Base-by-base conservation (phyloP, 2,888 invertebrate genomes). In the Aelia acuminata region DNA sequence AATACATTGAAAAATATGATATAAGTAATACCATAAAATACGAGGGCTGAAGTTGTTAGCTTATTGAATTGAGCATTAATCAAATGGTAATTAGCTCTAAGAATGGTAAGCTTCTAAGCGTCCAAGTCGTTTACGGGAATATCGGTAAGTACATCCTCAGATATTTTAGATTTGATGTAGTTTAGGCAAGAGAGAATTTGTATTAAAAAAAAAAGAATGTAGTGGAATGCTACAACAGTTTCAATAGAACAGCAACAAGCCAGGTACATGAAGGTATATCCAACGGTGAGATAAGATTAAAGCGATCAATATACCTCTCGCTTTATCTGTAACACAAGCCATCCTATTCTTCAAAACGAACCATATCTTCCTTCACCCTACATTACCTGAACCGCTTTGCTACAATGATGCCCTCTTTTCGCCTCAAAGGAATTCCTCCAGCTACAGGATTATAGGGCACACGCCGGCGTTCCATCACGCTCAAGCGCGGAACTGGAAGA, bases 401-500 rank as follows among this genome's bases (percentile, higher is more conserved):
- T 18, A 31, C 18, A 18, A 5, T 7, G 18, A 18, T 35, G 63
- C 31, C 63, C 31, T 31, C 31, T 70, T 35, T 70, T 35, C 31
- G 63, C 18, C 18, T 70, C 63, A 70, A 70, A 70, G 63, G 63
- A 70, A 80, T 80, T 80, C 43, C 80, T 43, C 22, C 43, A n/a
- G 43, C 80, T n/a, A 80, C 8, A n/a, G 43, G 80, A 80, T 80
- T 80, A 80, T 80, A 31, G 80, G 31, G 80, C 80, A 43, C 80
- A 80, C 80, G 39, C 22, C n/a, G 80, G 80, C 80, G 43, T 80
- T 80, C 80, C 80, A n/a, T 43, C 80, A 80, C 80, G 63, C 63
- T 15, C 63, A 70, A 7, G 63, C 63, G 63, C 63, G 80, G 80
- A 80, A 47, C 80, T 22, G n/a, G 13, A n/a, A 43, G 43, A 11